Evolutionary conservation across 1,140 invertebrate genomes (phyloP).

Genomic region (Octopus bimaculoides): DNA sequence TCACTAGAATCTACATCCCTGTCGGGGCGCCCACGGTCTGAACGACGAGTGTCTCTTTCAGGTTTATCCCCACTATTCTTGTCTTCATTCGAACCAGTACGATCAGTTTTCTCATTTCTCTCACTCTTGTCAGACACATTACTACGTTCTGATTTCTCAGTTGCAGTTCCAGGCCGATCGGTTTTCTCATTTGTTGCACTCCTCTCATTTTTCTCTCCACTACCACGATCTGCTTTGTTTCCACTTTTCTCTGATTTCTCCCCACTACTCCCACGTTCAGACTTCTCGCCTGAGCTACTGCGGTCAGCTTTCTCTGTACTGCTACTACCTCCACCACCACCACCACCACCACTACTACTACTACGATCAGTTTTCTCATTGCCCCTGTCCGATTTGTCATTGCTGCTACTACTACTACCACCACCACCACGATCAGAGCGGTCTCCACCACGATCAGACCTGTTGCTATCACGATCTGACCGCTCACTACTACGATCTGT

Average conservation of each 20-base stretch:
- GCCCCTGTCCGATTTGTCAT: background rate
- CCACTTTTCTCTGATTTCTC: background rate
- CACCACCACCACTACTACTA: conserved; percentile 14
- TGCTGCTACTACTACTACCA: conserved; percentile 8
- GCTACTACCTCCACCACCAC: background rate
- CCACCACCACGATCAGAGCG: background rate
- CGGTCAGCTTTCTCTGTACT: background rate
- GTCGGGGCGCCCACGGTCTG: background rate
- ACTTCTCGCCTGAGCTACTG: background rate
- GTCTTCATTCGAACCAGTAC: background rate
- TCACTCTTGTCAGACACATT: background rate
- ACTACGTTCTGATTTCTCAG: background rate
- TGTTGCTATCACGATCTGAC: background rate
- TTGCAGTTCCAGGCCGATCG: background rate
- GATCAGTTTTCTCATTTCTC: background rate
- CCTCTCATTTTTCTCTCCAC: background rate
- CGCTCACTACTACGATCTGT: background rate
- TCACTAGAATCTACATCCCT: background rate
- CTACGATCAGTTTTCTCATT: background rate
- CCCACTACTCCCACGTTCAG: background rate
- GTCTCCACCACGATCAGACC: background rate
- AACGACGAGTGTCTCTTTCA: background rate
- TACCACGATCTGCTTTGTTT: background rate
- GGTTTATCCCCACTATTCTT: background rate
- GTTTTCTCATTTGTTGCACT: background rate